Evolutionary conservation across 2,113 vertebrate genomes (phyloP).

Genomic region (Cynoglossus semilaevis): DNA sequence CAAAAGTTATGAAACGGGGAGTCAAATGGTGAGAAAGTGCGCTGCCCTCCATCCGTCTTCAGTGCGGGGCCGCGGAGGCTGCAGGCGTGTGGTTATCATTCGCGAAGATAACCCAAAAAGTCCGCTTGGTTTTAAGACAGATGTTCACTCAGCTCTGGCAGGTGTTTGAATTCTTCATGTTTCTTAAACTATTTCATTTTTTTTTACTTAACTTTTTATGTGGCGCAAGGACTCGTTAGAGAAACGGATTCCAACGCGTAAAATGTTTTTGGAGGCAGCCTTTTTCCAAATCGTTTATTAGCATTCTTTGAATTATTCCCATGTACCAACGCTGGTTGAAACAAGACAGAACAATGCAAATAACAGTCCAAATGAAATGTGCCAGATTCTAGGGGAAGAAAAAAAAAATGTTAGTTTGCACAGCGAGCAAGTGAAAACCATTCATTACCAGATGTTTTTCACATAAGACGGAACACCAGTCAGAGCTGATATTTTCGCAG

Average conservation of each 20-base stretch:
- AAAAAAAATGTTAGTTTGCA: constrained; percentile 26
- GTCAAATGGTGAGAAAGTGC: constrained; percentile 55
- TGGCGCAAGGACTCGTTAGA: constrained; percentile 3
- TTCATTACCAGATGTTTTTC: constrained; percentile 51
- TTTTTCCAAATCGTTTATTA: constrained; percentile 5
- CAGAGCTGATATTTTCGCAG: constrained; percentile 40
- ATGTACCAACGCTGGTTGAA: constrained; percentile 31
- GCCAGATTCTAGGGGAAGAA: constrained; percentile 1
- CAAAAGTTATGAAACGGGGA: constrained; percentile 72
- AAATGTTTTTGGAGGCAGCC: constrained; percentile 4
- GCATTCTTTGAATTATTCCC: constrained; percentile 35
- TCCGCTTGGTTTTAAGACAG: constrained; percentile 9
- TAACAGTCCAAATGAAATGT: constrained; percentile 1
- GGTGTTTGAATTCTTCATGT: constrained; percentile 39
- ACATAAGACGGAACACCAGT: constrained; percentile 30
- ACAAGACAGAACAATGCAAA: constrained; percentile 8
- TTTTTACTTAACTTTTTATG: constrained; percentile 21
- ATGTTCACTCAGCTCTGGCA: constrained; percentile 38
- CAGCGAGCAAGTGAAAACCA: constrained; percentile 36
- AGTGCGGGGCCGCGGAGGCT: constrained; percentile 31
- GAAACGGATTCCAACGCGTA: constrained; percentile 10
- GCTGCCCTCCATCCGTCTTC: constrained; percentile 20
- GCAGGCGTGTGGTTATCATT: constrained; percentile 40
- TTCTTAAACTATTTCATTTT: neutral
- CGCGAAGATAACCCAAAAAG: constrained; percentile 20